phyloP scores from a whole-genome alignment of 1,140 invertebrate species.

The Eurosta solidaginis region DNA sequence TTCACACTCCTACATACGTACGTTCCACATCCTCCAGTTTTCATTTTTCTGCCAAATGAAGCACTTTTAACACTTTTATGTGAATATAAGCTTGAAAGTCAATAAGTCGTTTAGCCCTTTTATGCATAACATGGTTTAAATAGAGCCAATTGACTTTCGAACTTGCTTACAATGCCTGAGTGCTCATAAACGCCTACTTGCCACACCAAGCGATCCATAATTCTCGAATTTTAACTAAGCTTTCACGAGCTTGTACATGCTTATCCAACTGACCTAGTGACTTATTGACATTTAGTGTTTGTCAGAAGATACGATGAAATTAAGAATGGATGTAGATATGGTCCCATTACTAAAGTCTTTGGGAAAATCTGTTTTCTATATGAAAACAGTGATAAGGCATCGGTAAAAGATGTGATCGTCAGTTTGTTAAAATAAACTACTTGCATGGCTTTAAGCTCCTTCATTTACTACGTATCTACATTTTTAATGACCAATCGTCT shows the following conservation, averaged over 20 bases:
- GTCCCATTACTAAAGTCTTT: too few relatives aligned
- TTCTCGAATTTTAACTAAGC: neutral
- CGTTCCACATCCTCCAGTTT: neutral
- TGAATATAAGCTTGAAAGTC: neutral
- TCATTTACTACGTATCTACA: too few relatives aligned
- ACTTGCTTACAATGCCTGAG: neutral
- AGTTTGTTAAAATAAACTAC: too few relatives aligned
- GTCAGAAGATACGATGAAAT: neutral
- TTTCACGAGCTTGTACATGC: neutral
- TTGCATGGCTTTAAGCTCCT: too few relatives aligned
- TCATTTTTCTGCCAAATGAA: slow-evolving; percentile 13
- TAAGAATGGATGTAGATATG: too few relatives aligned
- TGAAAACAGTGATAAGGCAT: too few relatives aligned
- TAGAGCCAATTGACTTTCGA: neutral
- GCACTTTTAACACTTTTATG: slow-evolving; percentile 12
- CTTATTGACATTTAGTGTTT: neutral
- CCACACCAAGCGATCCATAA: neutral
- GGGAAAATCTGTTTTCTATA: too few relatives aligned
- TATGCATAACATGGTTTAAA: neutral
- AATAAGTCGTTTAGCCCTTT: neutral
- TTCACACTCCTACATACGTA: too few relatives aligned
- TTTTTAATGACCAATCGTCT: too few relatives aligned
- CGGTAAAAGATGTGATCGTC: too few relatives aligned
- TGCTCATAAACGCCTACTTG: too few relatives aligned
- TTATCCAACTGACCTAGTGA: slow-evolving; percentile 7